Evolutionary conservation across 1,140 invertebrate species (phyloP), one percentile per base, ranked within the genome.

Genomic region (Lamellibrachia luymesi): DNA sequence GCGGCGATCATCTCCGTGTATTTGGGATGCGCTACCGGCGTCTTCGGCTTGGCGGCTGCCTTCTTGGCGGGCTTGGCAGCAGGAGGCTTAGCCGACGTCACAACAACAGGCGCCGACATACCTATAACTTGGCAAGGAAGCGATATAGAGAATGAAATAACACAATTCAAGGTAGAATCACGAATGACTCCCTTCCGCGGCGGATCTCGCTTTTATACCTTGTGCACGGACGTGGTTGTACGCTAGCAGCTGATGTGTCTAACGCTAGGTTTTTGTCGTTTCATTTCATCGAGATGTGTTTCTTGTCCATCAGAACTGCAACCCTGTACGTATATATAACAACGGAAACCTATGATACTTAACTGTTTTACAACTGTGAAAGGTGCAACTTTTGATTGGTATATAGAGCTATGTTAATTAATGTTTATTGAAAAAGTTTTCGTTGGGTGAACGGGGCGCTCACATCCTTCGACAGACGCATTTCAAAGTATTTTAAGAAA

Each of bases 11-110:
- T 94, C 27, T 94, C 92, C 7, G 93, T 56, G 92, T 94, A 94
- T 91, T 94, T 94, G 10, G 94, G 94, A 94, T 96, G 95, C 50
- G 94, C 93, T 10, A 94, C 94, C 92, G 94, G 95, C 93, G 94
- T 95, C 90, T 94, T 94, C 50, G 95, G 95, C 90, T 93, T 92
- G 92, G 92, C 10, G 4, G 94, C 93, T 13, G 94, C 93, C 93
- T 94, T 95, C 92, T 94, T 94, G 50, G 94, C 93, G 2, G 92
- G 92, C 94, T 95, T 95, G 10, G 93, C 64, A 17, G 64, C 64
- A 22, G 64, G 2, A 80, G 64, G 64, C 64, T 80, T 80, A 22
- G 64, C 64, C 52, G 94, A 80, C 2, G 92, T 52, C 49, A 92
- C 93, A 80, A 80, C 64, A 80, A 22, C 64, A 17, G 64, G 64